These are phyloP conservation scores for Notospermus geniculatus DNA, from an alignment of 1,140 invertebrate genomes.

Conservation along the genomic window DNA sequence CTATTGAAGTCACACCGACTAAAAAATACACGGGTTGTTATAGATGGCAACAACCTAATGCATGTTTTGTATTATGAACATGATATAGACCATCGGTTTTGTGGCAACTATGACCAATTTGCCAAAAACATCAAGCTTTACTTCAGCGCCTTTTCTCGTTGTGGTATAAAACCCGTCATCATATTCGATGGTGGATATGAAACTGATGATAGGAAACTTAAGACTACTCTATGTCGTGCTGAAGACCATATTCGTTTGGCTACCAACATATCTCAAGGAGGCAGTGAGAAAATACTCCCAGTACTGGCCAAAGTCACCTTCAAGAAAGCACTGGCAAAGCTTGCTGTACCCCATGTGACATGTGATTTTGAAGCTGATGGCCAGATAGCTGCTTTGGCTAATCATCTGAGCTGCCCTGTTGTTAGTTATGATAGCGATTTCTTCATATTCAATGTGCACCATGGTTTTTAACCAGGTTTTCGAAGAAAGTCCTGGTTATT, in stretches of 20 bases:
- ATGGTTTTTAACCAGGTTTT: too few species aligned
- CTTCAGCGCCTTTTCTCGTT: conserved; percentile 69
- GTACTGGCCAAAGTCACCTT: conserved; percentile 70
- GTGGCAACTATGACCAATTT: conserved; percentile 83
- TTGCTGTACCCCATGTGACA: conserved; percentile 66
- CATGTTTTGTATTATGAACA: conserved; percentile 70
- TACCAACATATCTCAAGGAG: conserved; percentile 28
- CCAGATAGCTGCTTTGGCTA: conserved; percentile 75
- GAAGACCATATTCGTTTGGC: conserved; percentile 63
- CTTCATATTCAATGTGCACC: conserved; percentile 74
- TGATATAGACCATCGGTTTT: conserved; percentile 70
- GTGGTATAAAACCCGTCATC: conserved; percentile 73
- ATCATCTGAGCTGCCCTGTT: conserved; percentile 75
- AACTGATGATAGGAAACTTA: conserved; percentile 72
- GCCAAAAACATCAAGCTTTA: conserved; percentile 65
- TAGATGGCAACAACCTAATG: conserved; percentile 79
- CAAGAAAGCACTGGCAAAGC: conserved; percentile 64
- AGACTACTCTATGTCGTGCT: conserved; percentile 66
- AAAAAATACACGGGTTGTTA: conserved; percentile 69
- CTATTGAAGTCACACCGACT: conserved; percentile 67
- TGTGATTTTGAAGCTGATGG: conserved; percentile 85
- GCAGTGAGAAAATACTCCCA: conserved; percentile 44
- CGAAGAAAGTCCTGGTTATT: too few species aligned
- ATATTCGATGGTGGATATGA: conserved; percentile 76
- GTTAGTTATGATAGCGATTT: conserved; percentile 90